Evolutionary conservation across 2,113 vertebrate genomes (phyloP).

Genomic region (Pelecanoides urinatrix): DNA sequence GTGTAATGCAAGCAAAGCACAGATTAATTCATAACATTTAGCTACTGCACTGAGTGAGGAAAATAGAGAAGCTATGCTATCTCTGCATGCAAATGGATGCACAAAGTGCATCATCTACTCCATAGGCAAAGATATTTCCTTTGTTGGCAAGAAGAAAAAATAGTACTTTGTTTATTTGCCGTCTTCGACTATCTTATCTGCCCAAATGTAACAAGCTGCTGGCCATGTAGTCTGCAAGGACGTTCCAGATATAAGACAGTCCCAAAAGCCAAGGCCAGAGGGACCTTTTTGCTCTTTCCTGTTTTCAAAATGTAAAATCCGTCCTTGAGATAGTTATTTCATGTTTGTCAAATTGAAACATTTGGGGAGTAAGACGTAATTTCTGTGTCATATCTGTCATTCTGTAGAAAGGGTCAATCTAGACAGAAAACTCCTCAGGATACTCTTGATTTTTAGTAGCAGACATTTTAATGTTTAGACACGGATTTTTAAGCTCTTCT

Average conservation of each 20-base stretch:
- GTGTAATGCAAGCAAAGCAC: neutral
- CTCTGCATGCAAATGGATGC: neutral
- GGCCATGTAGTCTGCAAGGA: neutral
- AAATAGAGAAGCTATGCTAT: neutral
- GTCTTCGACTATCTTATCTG: neutral
- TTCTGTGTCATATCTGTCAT: neutral
- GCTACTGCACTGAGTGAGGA: neutral
- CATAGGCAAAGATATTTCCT: neutral
- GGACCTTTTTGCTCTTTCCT: neutral
- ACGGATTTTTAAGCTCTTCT: neutral
- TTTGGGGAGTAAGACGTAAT: neutral
- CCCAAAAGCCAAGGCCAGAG: neutral
- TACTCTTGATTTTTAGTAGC: neutral
- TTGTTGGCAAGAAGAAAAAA: neutral
- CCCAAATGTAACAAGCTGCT: neutral
- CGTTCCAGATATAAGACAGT: neutral
- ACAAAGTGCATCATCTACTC: neutral
- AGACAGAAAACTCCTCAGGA: neutral
- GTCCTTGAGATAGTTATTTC: neutral
- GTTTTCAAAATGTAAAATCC: neutral
- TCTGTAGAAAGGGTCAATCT: neutral
- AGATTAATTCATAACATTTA: neutral
- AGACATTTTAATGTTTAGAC: neutral
- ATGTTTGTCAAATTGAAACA: neutral
- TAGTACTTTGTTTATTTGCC: neutral